These are phyloP conservation scores for Cryptophagus acutangulus DNA, from an alignment of 2,888 invertebrate species.

Conservation along the genomic window DNA sequence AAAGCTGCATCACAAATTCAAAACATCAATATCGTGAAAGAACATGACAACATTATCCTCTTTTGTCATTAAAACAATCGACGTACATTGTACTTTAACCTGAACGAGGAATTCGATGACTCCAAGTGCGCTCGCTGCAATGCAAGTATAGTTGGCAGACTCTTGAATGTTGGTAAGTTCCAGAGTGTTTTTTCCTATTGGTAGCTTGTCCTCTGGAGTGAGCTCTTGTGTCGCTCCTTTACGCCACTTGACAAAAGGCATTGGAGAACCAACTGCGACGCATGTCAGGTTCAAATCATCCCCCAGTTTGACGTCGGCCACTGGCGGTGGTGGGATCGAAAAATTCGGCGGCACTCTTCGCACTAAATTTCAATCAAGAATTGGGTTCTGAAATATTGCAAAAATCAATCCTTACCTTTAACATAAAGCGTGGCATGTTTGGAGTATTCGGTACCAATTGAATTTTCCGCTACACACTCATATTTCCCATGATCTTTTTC, in stretches of 20 bases:
- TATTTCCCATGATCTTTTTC: slow-evolving; percentile 93
- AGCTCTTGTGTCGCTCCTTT: slow-evolving; percentile 77
- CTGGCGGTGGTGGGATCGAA: slow-evolving; percentile 81
- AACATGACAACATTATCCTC: no score
- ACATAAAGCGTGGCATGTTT: slow-evolving; percentile 87
- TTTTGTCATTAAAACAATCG: background rate
- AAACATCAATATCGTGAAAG: no score
- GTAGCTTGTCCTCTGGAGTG: slow-evolving; percentile 82
- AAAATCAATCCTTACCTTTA: slow-evolving; percentile 80
- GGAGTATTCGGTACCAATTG: slow-evolving; percentile 89
- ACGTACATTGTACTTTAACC: slow-evolving; percentile 94
- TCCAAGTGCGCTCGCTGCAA: slow-evolving; percentile 90
- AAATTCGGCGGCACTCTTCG: slow-evolving; percentile 94
- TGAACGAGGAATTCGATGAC: slow-evolving; percentile 82
- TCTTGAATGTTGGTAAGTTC: slow-evolving; percentile 81
- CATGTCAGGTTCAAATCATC: slow-evolving; percentile 90
- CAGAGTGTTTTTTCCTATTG: slow-evolving; percentile 81
- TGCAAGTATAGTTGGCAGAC: slow-evolving; percentile 95
- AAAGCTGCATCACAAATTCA: slow-evolving; percentile 72
- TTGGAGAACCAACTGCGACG: slow-evolving; percentile 95
- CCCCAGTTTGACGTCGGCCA: slow-evolving; percentile 87
- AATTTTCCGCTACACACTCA: slow-evolving; percentile 93
- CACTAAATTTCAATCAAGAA: slow-evolving; percentile 57
- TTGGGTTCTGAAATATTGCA: no score
- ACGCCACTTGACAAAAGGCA: slow-evolving; percentile 95